Evolutionary conservation across 2,888 invertebrate genomes (phyloP).

Genomic region (Macropis europaea): DNA sequence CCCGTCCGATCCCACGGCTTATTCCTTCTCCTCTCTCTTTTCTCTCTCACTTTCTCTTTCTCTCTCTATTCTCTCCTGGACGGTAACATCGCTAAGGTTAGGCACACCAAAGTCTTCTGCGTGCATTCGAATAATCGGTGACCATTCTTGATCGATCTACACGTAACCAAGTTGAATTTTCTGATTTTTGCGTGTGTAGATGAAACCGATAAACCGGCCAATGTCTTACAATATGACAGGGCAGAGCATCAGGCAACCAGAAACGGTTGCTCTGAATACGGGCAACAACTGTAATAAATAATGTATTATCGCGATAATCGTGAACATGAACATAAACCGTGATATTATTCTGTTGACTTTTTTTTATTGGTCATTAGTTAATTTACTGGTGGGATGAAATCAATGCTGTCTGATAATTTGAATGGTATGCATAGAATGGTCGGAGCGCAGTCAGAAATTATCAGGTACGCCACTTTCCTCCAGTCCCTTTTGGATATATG

Average conservation of each 20-base stretch:
- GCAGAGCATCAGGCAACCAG: neutral
- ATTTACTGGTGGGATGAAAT: neutral
- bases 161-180: neutral
- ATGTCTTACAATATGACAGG: neutral
- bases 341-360: too few relatives aligned
- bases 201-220: constrained; percentile 7
- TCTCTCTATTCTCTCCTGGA: constrained; percentile 25
- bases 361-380: constrained; percentile 1
- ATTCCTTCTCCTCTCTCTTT: constrained; percentile 64
- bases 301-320: constrained; percentile 3
- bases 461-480: constrained; percentile 1
- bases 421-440: constrained; percentile 7
- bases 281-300: neutral
- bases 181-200: neutral
- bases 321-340: too few relatives aligned
- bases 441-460: neutral
- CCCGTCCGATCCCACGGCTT: constrained; percentile 79
- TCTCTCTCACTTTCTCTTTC: constrained; percentile 45
- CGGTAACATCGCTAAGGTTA: constrained; percentile 56
- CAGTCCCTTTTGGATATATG: neutral
- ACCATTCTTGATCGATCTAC: constrained; percentile 34
- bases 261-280: neutral
- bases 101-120: constrained; percentile 52
- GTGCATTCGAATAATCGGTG: constrained; percentile 42
- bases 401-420: constrained; percentile 5